Conservation (phyloP, 2,888 invertebrate species). For the Teleogryllus oceanicus region DNA sequence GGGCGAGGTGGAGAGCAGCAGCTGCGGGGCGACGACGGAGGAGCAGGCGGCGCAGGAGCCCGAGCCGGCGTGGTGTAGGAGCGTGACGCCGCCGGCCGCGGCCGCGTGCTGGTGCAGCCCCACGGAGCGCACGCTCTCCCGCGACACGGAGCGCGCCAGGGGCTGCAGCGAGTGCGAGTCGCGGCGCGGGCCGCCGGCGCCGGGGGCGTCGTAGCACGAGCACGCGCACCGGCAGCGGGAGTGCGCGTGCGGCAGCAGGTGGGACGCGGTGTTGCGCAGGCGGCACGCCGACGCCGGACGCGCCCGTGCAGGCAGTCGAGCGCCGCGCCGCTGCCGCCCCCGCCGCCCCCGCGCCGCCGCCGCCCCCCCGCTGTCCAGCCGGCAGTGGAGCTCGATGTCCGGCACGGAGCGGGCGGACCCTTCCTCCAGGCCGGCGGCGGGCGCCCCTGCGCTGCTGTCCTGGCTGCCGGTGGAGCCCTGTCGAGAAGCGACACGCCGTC, state of each 20-base stretch:
- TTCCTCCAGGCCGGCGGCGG: conserved; percentile 30
- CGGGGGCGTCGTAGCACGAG: not conserved
- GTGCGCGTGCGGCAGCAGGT: conserved; percentile 59
- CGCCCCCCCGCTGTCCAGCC: conserved; percentile 51
- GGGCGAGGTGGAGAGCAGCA: conserved; percentile 66
- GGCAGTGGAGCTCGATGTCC: conserved; percentile 76
- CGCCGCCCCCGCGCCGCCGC: conserved; percentile 49
- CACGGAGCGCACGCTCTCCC: conserved; percentile 70
- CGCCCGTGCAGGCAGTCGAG: not conserved
- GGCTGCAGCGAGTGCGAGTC: conserved; percentile 54
- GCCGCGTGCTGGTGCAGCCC: conserved; percentile 25
- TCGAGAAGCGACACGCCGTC: not conserved
- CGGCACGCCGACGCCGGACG: conserved; percentile 31
- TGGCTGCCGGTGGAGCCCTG: conserved; percentile 59
- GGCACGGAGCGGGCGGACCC: conserved; percentile 67
- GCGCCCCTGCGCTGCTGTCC: conserved; percentile 52
- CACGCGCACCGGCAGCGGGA: conserved; percentile 47
- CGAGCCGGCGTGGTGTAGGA: conserved; percentile 58
- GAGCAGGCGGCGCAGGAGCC: conserved; percentile 21
- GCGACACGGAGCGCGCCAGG: conserved; percentile 71
- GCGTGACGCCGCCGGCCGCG: conserved; percentile 39
- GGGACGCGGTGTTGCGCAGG: conserved; percentile 50
- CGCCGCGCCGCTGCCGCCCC: conserved; percentile 18
- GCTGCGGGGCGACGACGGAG: conserved; percentile 62
- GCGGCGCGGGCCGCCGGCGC: not conserved